Conservation (phyloP, 1,140 invertebrate genomes). For the Lordiphosa clarofinis region DNA sequence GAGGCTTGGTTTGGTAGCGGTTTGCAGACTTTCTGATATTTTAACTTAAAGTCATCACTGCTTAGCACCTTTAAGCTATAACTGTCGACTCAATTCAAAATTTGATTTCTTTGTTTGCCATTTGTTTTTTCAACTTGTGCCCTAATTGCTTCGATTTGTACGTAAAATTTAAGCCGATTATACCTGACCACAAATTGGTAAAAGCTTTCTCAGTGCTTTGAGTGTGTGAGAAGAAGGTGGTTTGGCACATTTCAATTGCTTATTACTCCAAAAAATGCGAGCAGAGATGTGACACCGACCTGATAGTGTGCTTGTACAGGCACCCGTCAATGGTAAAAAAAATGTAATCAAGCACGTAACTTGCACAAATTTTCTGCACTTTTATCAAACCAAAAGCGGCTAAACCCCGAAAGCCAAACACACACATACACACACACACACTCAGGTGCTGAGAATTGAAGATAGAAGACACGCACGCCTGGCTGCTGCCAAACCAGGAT, state of each 20-base stretch:
- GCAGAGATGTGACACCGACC: conserved; percentile 24
- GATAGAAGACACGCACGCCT: conserved; percentile 52
- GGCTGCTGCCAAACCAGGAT: conserved; percentile 31
- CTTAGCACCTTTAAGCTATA: too few species aligned
- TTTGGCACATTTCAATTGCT: conserved; percentile 23
- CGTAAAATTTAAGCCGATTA: conserved; percentile 67
- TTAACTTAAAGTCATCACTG: too few species aligned
- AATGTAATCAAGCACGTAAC: conserved; percentile 78
- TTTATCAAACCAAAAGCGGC: conserved; percentile 62
- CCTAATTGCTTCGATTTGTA: conserved; percentile 67
- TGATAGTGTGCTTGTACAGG: conserved; percentile 38
- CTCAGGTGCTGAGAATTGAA: not conserved
- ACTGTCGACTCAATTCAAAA: not conserved
- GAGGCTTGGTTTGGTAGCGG: too few species aligned
- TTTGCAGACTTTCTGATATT: too few species aligned
- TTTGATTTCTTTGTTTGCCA: conserved; percentile 45
- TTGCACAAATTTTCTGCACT: conserved; percentile 77
- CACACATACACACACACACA: conserved; percentile 7
- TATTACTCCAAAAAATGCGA: conserved; percentile 43
- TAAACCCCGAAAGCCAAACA: conserved; percentile 52
- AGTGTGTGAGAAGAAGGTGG: not conserved
- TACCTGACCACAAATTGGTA: conserved; percentile 61
- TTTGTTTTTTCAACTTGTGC: conserved; percentile 36
- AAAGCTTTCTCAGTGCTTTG: conserved; percentile 38
- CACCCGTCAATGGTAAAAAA: conserved; percentile 47